Percentiles rank a stretch among this genome's conserved stretches.
These are phyloP conservation scores for Drosophila putrida DNA, from an alignment of 2,888 invertebrate species.

Conservation along the genomic window DNA sequence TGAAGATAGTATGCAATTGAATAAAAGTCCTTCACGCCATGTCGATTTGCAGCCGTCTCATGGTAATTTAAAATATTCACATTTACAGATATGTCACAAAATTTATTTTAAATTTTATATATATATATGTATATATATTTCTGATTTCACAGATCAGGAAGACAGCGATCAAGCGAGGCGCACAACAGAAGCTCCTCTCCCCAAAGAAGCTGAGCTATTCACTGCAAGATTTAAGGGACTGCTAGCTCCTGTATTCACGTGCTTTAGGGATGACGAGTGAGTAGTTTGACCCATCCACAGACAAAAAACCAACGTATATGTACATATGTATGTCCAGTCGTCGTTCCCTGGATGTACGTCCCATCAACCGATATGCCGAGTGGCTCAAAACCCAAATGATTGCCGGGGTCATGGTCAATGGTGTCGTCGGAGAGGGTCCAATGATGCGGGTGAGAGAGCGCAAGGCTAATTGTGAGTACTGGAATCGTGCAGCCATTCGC, in stretches of 20 bases:
- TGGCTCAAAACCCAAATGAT: constrained; percentile 88
- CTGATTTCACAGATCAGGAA: constrained; percentile 5
- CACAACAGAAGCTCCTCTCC: neutral
- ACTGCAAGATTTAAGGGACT: constrained; percentile 87
- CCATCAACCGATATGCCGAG: constrained; percentile 89
- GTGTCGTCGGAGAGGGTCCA: constrained; percentile 92
- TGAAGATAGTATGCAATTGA: neutral
- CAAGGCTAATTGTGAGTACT: constrained; percentile 88
- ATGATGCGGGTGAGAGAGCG: constrained; percentile 89
- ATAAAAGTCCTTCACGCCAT: neutral
- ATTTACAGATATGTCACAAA: neutral
- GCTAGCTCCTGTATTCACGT: constrained; percentile 90
- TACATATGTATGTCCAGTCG: constrained; percentile 49
- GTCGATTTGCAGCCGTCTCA: too few relatives aligned
- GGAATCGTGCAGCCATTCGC: constrained; percentile 87
- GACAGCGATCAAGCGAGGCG: neutral
- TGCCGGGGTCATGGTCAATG: constrained; percentile 90
- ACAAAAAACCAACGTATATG: neutral
- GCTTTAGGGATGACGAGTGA: constrained; percentile 88
- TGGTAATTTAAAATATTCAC: neutral
- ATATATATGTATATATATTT: too few relatives aligned
- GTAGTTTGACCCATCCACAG: constrained; percentile 20
- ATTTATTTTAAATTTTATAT: neutral
- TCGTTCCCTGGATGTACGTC: constrained; percentile 86
- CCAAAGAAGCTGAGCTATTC: constrained; percentile 12